Evolutionary conservation across 1,140 invertebrate genomes (phyloP).

Genomic region (Hylaeus volcanicus): DNA sequence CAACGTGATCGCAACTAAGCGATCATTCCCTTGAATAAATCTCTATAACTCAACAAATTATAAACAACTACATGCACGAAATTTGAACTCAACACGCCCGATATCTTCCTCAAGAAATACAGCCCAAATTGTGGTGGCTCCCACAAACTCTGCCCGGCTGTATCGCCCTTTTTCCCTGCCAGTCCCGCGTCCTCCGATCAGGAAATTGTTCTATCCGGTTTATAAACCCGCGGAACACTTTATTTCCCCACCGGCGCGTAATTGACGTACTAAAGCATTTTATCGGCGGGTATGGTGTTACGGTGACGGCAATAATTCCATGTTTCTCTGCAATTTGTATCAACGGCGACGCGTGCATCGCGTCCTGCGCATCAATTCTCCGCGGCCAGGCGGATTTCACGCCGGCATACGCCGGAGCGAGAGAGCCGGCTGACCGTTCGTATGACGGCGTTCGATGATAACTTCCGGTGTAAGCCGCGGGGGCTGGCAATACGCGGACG

Average conservation of each 20-base stretch:
- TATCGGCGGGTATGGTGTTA: slow-evolving; percentile 14
- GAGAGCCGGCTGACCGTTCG: background rate
- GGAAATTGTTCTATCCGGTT: background rate
- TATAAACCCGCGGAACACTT: background rate
- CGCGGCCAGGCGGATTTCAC: background rate
- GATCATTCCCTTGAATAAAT: too few species aligned
- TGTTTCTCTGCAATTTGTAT: slow-evolving; percentile 41
- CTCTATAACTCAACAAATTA: too few species aligned
- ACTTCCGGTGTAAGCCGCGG: slow-evolving; percentile 25
- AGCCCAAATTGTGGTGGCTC: too few species aligned
- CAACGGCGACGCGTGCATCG: slow-evolving; percentile 1
- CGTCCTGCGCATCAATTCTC: slow-evolving; percentile 20
- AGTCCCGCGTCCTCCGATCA: too few species aligned
- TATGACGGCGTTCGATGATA: slow-evolving; percentile 34
- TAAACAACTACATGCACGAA: too few species aligned
- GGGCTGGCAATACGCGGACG: background rate
- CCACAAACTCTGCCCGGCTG: too few species aligned
- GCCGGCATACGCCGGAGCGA: background rate
- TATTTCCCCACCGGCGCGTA: slow-evolving; percentile 6
- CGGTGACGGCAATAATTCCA: slow-evolving; percentile 32
- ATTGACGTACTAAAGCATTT: slow-evolving; percentile 28
- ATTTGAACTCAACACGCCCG: too few species aligned
- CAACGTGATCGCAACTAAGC: too few species aligned
- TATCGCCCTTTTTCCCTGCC: too few species aligned
- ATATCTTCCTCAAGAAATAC: too few species aligned